phyloP scores from a whole-genome alignment of 2,797 vertebrate species.

The Semotilus atromaculatus region DNA sequence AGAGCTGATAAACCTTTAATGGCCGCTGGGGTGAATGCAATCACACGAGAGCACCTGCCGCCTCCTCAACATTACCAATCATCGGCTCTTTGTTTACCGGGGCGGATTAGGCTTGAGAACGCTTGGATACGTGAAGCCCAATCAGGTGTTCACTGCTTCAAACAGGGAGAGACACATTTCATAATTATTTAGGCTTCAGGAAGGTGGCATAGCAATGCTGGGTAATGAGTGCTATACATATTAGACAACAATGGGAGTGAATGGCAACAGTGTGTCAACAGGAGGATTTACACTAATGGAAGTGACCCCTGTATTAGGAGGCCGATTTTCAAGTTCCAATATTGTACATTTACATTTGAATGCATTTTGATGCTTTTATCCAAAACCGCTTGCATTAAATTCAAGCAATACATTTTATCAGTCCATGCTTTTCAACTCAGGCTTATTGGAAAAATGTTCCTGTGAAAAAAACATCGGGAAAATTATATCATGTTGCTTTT shows the following conservation, averaged over 20 bases:
- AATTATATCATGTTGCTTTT: not conserved
- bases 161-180: constrained; percentile 33
- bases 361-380: not conserved
- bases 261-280: constrained; percentile 38
- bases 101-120: constrained; percentile 55
- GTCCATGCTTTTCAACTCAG: not conserved
- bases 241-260: constrained; percentile 20
- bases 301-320: constrained; percentile 25
- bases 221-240: constrained; percentile 35
- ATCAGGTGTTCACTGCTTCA: constrained; percentile 41
- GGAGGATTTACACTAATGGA: constrained; percentile 38
- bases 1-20: constrained; percentile 72
- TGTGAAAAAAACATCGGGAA: not conserved
- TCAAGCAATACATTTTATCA: not conserved
- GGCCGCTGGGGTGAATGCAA: constrained; percentile 57
- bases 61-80: constrained; percentile 61
- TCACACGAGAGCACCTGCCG: constrained; percentile 63
- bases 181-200: constrained; percentile 56
- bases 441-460: not conserved
- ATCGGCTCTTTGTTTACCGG: constrained; percentile 64
- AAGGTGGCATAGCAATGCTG: constrained; percentile 37
- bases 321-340: constrained; percentile 5
- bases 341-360: not conserved
- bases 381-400: not conserved
- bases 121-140: constrained; percentile 49